Base-by-base conservation (phyloP, 2,113 vertebrate genomes). In the Bostrychus sinensis region DNA sequence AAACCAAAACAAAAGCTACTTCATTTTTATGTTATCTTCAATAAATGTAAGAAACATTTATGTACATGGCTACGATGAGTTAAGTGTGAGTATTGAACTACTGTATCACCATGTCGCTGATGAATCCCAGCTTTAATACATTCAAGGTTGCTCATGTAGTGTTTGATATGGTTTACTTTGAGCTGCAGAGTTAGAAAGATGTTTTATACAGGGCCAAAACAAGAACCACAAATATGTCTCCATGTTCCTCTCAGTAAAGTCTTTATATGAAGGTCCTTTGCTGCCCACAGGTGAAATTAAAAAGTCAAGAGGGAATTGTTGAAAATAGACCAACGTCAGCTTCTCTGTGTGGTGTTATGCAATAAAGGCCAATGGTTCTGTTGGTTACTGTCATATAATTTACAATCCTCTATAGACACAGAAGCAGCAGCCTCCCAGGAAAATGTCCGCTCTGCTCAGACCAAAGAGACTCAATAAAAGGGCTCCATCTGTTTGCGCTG, bases 331-430 rank as follows among this genome's bases (percentile, higher is more conserved):
- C 46, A 37, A 46, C 46, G 25, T 19, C 56, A n/a, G 14, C 36
- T 41, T 45, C 13, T 51, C 61, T 50, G 70, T 45, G 66, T 46
- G 57, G 23, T 30, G 51, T 72, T 72, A 75, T 42, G 80, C 56
- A 62, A 55, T 66, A 28, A 70, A 72, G 45, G 57, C 32, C 58
- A 45, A 22, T 53, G 51, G 56, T 28, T 45, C n/a, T 28, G 23
- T 54, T 58, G 13, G 37, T 37, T 77, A 50, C 65, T 72, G 62
- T 54, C 66, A 62, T 74, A 58, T 70, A 28, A 78, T 78, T 78
- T 75, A 75, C 61, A 72, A 48, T 72, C 62, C 69, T 70, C 48
- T 3, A 7, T 26, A 22, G 64, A 56, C 2, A 28, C 66, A 48
- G 51, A 56, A 81, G 69, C 67, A 37, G 58, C 45, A 56, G 5